phyloP scores from a whole-genome alignment of 1,140 invertebrate genomes.

The Globodera ellingtonae region DNA sequence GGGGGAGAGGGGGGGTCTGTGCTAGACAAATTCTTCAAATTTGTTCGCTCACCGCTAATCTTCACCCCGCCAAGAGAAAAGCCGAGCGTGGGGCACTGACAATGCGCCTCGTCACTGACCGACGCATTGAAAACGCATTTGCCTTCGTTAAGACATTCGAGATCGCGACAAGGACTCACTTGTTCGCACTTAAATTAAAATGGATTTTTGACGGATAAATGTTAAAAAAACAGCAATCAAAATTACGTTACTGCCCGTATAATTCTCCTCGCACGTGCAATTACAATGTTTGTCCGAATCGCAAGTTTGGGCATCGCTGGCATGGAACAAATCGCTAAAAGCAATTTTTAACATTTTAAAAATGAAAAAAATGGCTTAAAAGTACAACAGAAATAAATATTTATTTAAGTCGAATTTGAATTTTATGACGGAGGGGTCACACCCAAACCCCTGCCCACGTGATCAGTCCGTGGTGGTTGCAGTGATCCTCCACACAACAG shows the following conservation, averaged over 20 bases:
- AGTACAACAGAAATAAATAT: background rate
- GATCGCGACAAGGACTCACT: conserved; percentile 41
- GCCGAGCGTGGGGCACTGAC: conserved; percentile 29
- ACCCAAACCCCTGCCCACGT: conserved; percentile 1
- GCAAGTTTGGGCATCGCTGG: conserved; percentile 19
- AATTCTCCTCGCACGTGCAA: conserved; percentile 39
- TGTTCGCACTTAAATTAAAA: conserved; percentile 35
- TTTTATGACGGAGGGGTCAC: too few species aligned
- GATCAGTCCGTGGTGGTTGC: conserved; percentile 40
- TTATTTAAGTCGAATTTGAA: background rate
- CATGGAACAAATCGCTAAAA: background rate
- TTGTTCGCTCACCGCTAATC: conserved; percentile 9
- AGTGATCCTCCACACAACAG: conserved; percentile 41
- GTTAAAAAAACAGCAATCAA: background rate
- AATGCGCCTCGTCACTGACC: conserved; percentile 14
- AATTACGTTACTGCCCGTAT: conserved; percentile 33
- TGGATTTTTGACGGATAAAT: background rate
- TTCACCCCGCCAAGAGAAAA: background rate
- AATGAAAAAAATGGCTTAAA: background rate
- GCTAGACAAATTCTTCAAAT: background rate
- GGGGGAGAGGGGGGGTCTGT: too few species aligned
- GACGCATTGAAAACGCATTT: conserved; percentile 22
- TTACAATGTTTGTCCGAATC: conserved; percentile 16
- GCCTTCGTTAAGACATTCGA: conserved; percentile 40
- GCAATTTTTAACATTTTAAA: background rate